These are phyloP conservation scores for Cryptophagus acutangulus DNA, from an alignment of 2,888 invertebrate genomes.

Conservation along the genomic window DNA sequence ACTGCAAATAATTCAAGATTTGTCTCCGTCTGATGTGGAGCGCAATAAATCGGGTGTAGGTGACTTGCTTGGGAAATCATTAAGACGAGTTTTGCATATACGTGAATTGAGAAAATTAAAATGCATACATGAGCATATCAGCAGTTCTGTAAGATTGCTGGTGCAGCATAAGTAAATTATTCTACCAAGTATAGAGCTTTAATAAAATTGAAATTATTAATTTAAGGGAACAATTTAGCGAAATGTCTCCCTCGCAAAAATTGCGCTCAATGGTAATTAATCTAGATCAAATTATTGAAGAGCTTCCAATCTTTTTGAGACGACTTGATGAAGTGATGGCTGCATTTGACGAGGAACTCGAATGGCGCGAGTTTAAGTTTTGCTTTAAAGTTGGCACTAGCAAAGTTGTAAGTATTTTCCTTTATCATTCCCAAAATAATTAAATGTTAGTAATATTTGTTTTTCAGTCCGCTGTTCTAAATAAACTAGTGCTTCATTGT, in stretches of 20 bases:
- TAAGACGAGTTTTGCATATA: conserved; percentile 49
- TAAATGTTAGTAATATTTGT: conserved; percentile 9
- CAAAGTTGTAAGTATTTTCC: conserved; percentile 55
- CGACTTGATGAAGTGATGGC: conserved; percentile 59
- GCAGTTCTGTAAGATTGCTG: conserved; percentile 51
- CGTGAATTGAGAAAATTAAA: conserved; percentile 54
- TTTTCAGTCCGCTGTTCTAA: conserved; percentile 51
- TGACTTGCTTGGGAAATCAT: conserved; percentile 37
- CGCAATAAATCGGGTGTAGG: conserved; percentile 33
- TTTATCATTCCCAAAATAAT: conserved; percentile 2
- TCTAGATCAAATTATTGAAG: conserved; percentile 59
- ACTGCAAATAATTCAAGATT: conserved; percentile 55
- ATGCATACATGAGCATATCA: conserved; percentile 54
- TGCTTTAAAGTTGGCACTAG: conserved; percentile 60
- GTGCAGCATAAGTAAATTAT: conserved; percentile 53
- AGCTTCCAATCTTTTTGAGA: conserved; percentile 58
- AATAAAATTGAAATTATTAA: background rate
- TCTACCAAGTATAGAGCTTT: background rate
- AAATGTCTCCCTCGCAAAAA: conserved; percentile 57
- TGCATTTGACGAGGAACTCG: conserved; percentile 58
- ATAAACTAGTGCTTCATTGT: conserved; percentile 50
- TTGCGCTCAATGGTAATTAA: conserved; percentile 58
- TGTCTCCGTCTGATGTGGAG: conserved; percentile 32
- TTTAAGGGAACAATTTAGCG: conserved; percentile 55
- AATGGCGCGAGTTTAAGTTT: conserved; percentile 60